Conservation (phyloP, 2,113 vertebrate species). For the Spea bombifrons region DNA sequence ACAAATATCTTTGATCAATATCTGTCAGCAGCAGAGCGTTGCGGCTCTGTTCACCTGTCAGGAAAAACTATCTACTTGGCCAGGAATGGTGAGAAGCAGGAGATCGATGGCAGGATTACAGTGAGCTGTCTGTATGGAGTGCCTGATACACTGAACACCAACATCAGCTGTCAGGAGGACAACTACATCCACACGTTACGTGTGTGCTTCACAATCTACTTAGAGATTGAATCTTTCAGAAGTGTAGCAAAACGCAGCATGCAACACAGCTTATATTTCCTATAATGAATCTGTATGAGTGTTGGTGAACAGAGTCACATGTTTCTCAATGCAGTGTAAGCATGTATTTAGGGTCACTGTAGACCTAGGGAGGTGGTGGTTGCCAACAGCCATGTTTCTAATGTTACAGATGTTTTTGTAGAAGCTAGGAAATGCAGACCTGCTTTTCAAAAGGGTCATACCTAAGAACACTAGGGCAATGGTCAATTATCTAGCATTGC, state of each 20-base stretch:
- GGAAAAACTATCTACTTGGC: fast-evolving
- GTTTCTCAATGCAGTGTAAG: too few species aligned
- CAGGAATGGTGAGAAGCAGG: fast-evolving
- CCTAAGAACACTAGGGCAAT: too few species aligned
- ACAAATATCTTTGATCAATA: not conserved
- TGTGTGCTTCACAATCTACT: not conserved
- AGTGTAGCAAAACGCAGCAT: not conserved
- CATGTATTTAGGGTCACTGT: too few species aligned
- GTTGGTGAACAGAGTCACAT: too few species aligned
- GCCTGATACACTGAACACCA: constrained; percentile 38
- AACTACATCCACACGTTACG: constrained; percentile 21
- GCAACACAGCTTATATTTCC: not conserved
- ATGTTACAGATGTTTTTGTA: too few species aligned
- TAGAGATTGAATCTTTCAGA: not conserved
- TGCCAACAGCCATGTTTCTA: too few species aligned
- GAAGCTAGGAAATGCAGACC: too few species aligned
- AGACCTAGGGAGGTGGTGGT: too few species aligned
- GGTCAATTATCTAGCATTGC: too few species aligned
- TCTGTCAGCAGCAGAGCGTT: not conserved
- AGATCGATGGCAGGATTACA: constrained; percentile 46
- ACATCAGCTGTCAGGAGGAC: constrained; percentile 37
- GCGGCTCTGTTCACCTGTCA: constrained; percentile 24
- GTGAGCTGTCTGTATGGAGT: constrained; percentile 36
- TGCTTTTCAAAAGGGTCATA: too few species aligned
- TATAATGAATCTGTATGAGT: too few species aligned